phyloP scores from a whole-genome alignment of 2,113 vertebrate species.

The Laterallus jamaicensis region DNA sequence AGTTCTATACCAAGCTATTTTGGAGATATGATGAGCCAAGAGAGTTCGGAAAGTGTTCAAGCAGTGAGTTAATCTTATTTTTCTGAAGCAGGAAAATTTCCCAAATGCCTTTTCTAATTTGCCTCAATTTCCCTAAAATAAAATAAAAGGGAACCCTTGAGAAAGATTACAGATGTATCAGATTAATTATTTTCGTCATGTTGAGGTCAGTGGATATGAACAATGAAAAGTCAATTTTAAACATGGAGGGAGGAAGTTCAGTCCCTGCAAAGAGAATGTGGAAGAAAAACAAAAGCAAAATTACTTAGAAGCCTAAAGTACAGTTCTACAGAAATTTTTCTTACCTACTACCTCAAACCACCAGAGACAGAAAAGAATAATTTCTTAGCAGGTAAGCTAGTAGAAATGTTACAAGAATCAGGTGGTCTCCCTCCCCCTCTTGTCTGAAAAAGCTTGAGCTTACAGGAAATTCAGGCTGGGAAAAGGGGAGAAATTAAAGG shows the following conservation, averaged over 20 bases:
- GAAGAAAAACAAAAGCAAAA: neutral
- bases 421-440: neutral
- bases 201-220: neutral
- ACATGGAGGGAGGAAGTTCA: neutral
- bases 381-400: neutral
- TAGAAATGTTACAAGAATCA: neutral
- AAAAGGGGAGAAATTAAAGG: neutral
- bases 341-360: neutral
- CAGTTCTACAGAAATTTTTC: neutral
- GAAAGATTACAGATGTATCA: neutral
- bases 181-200: neutral
- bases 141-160: neutral
- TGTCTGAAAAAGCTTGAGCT: neutral
- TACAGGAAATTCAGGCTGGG: neutral
- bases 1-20: neutral
- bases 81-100: conserved; percentile 26
- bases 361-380: neutral
- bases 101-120: conserved; percentile 23
- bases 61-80: conserved; percentile 30
- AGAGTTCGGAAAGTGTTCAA: neutral
- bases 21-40: neutral
- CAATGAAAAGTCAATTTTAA: neutral
- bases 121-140: neutral
- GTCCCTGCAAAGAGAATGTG: neutral
- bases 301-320: neutral